These are phyloP conservation scores for Engystomops pustulosus DNA, from an alignment of 2,113 vertebrate genomes.

Conservation along the genomic window DNA sequence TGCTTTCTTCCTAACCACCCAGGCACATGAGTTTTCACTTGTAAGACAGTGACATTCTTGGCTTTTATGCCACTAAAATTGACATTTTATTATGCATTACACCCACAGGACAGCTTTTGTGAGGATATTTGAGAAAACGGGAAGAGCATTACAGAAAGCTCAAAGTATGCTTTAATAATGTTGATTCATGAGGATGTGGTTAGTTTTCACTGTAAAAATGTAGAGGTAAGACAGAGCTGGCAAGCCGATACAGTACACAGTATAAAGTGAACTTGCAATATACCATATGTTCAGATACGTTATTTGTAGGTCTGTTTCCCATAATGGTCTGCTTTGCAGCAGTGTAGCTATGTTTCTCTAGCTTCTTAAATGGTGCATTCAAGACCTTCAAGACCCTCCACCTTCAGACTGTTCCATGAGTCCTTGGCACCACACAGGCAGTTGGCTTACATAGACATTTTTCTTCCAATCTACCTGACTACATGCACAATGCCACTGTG, in stretches of 20 bases:
- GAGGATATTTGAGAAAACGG: slow-evolving; percentile 49
- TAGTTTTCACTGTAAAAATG: slow-evolving; percentile 35
- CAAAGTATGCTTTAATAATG: slow-evolving; percentile 56
- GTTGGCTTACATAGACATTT: background rate
- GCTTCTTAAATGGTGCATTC: slow-evolving; percentile 22
- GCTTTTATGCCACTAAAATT: slow-evolving; percentile 17
- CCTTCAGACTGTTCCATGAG: background rate
- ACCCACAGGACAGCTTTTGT: slow-evolving; percentile 42
- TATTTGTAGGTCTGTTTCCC: slow-evolving; percentile 37
- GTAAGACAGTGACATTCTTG: slow-evolving; percentile 13
- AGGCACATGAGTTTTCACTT: background rate
- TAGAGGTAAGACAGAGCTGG: slow-evolving; percentile 36
- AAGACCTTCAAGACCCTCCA: slow-evolving; percentile 20
- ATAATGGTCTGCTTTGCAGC: slow-evolving; percentile 41
- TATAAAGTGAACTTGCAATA: slow-evolving; percentile 40
- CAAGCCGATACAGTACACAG: slow-evolving; percentile 21
- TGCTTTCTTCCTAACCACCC: background rate
- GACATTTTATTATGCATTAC: slow-evolving; percentile 44
- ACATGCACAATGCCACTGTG: background rate
- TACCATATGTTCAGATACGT: slow-evolving; percentile 50
- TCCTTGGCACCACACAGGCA: slow-evolving; percentile 4
- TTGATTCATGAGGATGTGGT: slow-evolving; percentile 50
- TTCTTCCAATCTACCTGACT: background rate
- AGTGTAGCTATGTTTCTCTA: slow-evolving; percentile 32
- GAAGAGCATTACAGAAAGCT: slow-evolving; percentile 53